Conservation (phyloP, 1,140 invertebrate species). For the Doryteuthis pealeii region DNA sequence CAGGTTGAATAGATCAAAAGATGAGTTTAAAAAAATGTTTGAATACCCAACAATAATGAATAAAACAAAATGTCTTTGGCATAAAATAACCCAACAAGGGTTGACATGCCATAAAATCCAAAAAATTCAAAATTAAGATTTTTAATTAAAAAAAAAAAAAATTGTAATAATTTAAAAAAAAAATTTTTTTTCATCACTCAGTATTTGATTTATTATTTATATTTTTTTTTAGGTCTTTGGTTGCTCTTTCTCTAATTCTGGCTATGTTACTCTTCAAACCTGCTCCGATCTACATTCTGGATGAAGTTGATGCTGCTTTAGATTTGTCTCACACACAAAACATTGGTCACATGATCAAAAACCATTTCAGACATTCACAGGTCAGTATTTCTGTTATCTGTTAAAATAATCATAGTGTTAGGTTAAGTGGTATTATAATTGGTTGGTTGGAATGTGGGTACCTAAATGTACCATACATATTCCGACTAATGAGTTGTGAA, state of each 20-base stretch:
- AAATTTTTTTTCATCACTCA: too few relatives aligned
- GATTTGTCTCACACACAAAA: slow-evolving; percentile 99
- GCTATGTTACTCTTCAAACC: slow-evolving; percentile 97
- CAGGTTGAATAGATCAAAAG: too few relatives aligned
- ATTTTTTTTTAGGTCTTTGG: slow-evolving; percentile 71
- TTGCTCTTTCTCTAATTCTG: slow-evolving; percentile 93
- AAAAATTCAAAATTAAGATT: too few relatives aligned
- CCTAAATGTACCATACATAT: neutral
- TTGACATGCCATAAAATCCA: too few relatives aligned
- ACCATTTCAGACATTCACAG: slow-evolving; percentile 92
- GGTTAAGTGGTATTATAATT: neutral
- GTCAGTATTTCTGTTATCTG: slow-evolving; percentile 58
- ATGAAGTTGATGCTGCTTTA: slow-evolving; percentile 98
- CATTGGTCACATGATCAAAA: slow-evolving; percentile 93
- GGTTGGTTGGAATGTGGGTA: neutral
- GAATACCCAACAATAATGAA: too few relatives aligned
- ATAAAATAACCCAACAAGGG: too few relatives aligned
- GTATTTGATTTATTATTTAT: slow-evolving; percentile 5
- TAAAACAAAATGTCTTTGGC: too few relatives aligned
- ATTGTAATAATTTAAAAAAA: too few relatives aligned
- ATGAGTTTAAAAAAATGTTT: too few relatives aligned
- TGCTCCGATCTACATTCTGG: slow-evolving; percentile 97
- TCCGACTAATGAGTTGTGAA: neutral
- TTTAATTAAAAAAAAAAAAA: too few relatives aligned
- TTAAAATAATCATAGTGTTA: neutral